These are phyloP conservation scores for Patella pellucida DNA, from an alignment of 2,888 invertebrate genomes.

Conservation along the genomic window DNA sequence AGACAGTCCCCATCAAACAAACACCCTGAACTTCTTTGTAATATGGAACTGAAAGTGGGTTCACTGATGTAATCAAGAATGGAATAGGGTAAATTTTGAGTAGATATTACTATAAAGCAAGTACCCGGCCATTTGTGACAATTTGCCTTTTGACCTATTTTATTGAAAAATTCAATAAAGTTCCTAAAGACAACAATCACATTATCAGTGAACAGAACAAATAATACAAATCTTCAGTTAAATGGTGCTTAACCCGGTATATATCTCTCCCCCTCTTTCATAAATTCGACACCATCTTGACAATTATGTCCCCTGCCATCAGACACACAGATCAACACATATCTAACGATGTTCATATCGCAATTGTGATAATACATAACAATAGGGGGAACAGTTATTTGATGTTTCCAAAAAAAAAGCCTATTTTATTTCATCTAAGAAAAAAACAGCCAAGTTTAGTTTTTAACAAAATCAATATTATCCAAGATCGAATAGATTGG, in stretches of 20 bases:
- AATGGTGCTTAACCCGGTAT: no score
- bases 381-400: constrained; percentile 40
- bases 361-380: constrained; percentile 29
- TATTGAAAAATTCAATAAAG: no score
- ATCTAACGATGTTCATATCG: constrained; percentile 18
- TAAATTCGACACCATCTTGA: constrained; percentile 35
- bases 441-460: constrained; percentile 28
- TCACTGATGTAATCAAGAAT: not conserved
- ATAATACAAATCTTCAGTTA: no score
- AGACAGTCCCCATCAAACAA: not conserved
- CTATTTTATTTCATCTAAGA: constrained; percentile 35
- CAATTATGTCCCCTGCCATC: constrained; percentile 37
- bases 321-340: constrained; percentile 31
- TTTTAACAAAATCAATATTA: constrained; percentile 76
- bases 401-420: constrained; percentile 27
- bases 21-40: not conserved
- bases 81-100: not conserved
- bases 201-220: no score
- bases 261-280: not conserved
- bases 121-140: no score
- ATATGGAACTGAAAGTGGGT: not conserved
- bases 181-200: no score
- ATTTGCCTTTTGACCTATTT: no score
- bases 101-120: not conserved
- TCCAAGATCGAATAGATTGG: constrained; percentile 25